Base-by-base conservation (phyloP, 2,113 vertebrate genomes). In the Osmerus eperlanus region DNA sequence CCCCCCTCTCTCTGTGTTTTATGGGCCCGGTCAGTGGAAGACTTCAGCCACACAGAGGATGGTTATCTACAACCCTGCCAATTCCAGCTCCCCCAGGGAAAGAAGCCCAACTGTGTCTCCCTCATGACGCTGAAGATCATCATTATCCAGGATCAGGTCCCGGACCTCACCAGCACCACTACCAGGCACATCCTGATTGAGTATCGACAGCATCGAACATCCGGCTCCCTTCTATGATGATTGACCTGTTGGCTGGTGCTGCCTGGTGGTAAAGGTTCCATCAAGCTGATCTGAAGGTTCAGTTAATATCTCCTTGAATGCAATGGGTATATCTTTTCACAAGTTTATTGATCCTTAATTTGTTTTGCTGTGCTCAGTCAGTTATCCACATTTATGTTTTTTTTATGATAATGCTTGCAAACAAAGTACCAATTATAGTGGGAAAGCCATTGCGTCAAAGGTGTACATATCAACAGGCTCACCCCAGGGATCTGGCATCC, bases 111-210 rank as follows among this genome's bases (percentile, higher is more conserved):
- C 78, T 76, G 53, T 66, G 67, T 73, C 62, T 70, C 70, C 77
- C 72, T 56, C 54, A 61, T 76, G 83, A 83, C 67, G 47, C 53
- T 70, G 67, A 75, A 85, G 77, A 78, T 78, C 81, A 81, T 86
- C 81, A 87, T 87, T 85, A 84, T 86, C 79, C 79, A 58, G 75
- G 77, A 82, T 90, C 81, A 83, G 67, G 72, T 76, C 83, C 67
- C 71, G 15, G 28, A 3, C 83, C 77, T 74, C 64, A 61, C 77
- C 29, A 8, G 60, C 67, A 62, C 67, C 74, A 71, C 67, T 71
- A 69, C 51, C 76, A 74, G 85, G 76, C 80, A 77, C 70, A 72
- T 80, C 73, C 81, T 73, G 73, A 85, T 80, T 80, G 78, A 85
- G 75, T 87, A 88, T 83, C 75, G 83, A 88, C 71, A 23, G 78